These are phyloP conservation scores for Sanderia malayensis DNA, from an alignment of 30 jellyfish, hydroid and myxozoan genomes.

Conservation along the genomic window DNA sequence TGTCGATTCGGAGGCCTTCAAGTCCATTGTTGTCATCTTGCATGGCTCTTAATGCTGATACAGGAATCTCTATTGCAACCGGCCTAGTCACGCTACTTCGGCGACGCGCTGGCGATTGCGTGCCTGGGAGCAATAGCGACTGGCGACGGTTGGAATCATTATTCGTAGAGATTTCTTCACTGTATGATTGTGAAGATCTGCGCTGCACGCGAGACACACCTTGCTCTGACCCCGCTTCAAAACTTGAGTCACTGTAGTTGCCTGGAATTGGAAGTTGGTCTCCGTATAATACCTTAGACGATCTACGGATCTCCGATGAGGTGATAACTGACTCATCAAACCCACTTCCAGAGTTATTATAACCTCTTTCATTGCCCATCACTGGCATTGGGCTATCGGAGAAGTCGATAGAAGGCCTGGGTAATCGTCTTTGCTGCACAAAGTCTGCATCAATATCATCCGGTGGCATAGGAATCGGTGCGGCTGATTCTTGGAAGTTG, in stretches of 20 bases:
- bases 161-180: neutral
- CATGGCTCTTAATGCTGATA: neutral
- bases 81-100: neutral
- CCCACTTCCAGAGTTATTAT: neutral
- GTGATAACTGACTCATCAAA: neutral
- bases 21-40: too few species aligned
- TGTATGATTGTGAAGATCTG: neutral
- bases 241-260: neutral
- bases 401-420: neutral
- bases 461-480: neutral
- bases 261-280: constrained; percentile 1
- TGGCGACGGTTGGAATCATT: neutral
- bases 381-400: neutral
- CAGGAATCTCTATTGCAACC: neutral
- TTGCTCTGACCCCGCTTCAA: neutral
- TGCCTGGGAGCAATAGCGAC: constrained; percentile 1
- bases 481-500: neutral
- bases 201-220: neutral
- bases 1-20: too few species aligned
- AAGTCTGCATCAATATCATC: neutral
- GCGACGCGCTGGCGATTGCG: neutral
- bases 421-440: neutral
- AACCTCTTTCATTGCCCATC: too few species aligned
- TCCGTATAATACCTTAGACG: neutral
- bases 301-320: neutral